phyloP scores from a whole-genome alignment of 2,888 invertebrate genomes.

The Cheilosia impressa region DNA sequence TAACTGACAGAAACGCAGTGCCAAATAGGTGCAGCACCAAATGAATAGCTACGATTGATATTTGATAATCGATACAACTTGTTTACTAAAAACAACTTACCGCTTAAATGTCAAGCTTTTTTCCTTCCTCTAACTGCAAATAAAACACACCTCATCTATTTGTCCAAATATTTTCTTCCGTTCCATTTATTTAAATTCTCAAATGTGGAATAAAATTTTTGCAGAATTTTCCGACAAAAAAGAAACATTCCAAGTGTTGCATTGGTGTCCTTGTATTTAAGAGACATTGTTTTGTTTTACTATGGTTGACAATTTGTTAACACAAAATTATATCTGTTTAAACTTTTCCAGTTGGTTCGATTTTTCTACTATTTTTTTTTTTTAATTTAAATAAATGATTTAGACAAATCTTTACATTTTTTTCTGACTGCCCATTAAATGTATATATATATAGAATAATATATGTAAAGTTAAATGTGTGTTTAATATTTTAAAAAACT shows the following conservation, averaged over 20 bases:
- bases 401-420: slow-evolving; percentile 78
- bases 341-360: neutral
- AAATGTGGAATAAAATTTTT: slow-evolving; percentile 55
- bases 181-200: slow-evolving; percentile 74
- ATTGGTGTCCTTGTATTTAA: slow-evolving; percentile 13
- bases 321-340: slow-evolving; percentile 12
- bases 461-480: slow-evolving; percentile 76
- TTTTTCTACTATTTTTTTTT: slow-evolving; percentile 30
- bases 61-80: too few species aligned
- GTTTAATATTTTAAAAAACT: slow-evolving; percentile 65
- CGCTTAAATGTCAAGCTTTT: too few species aligned
- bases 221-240: slow-evolving; percentile 26
- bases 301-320: slow-evolving; percentile 30
- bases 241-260: slow-evolving; percentile 10
- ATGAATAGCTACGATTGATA: too few species aligned
- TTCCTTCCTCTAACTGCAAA: slow-evolving; percentile 14
- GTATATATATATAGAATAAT: slow-evolving; percentile 74
- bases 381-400: slow-evolving; percentile 76
- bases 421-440: slow-evolving; percentile 78
- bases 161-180: slow-evolving; percentile 75
- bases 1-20: too few species aligned
- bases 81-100: too few species aligned
- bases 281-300: slow-evolving; percentile 27
- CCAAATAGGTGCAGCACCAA: too few species aligned
- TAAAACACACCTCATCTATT: slow-evolving; percentile 63